phyloP scores from a whole-genome alignment of 2,888 invertebrate genomes.

The Selenia dentaria region DNA sequence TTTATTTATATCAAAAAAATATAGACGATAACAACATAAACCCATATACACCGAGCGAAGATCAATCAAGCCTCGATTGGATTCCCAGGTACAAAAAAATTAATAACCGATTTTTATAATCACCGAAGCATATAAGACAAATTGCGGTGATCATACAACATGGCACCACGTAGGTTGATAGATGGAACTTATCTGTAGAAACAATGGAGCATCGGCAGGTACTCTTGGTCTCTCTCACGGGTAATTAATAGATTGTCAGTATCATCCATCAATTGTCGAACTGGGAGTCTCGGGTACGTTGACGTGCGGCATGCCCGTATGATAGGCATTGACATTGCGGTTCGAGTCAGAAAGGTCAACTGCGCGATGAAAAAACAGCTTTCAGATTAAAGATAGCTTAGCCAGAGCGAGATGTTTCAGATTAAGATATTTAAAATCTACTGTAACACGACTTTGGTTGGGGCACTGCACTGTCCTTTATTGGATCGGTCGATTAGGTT shows the following conservation, averaged over 20 bases:
- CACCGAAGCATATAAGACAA: slow-evolving; percentile 70
- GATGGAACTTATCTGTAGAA: slow-evolving; percentile 63
- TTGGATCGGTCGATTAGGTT: too few species aligned
- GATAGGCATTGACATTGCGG: slow-evolving; percentile 33
- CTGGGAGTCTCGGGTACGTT: slow-evolving; percentile 34
- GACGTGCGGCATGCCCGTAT: slow-evolving; percentile 25
- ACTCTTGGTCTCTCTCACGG: slow-evolving; percentile 48
- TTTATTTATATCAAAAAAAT: too few species aligned
- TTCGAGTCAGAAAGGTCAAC: slow-evolving; percentile 22
- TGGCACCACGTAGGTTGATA: slow-evolving; percentile 77
- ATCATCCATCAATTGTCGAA: slow-evolving; percentile 66
- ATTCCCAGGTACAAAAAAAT: slow-evolving; percentile 35
- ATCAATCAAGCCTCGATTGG: slow-evolving; percentile 31
- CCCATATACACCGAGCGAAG: too few species aligned
- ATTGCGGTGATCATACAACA: slow-evolving; percentile 69
- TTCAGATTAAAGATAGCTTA: slow-evolving; percentile 5
- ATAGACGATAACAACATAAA: too few species aligned
- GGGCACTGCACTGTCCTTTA: too few species aligned
- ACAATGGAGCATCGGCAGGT: slow-evolving; percentile 68
- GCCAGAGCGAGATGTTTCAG: slow-evolving; percentile 1
- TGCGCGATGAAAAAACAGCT: slow-evolving; percentile 14
- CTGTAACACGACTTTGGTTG: too few species aligned
- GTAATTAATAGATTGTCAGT: slow-evolving; percentile 77
- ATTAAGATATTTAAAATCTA: background rate
- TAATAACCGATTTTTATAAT: slow-evolving; percentile 51